Conservation (phyloP, 53 echinoderm and acorn worm species). For the Pentamera pediparva region DNA sequence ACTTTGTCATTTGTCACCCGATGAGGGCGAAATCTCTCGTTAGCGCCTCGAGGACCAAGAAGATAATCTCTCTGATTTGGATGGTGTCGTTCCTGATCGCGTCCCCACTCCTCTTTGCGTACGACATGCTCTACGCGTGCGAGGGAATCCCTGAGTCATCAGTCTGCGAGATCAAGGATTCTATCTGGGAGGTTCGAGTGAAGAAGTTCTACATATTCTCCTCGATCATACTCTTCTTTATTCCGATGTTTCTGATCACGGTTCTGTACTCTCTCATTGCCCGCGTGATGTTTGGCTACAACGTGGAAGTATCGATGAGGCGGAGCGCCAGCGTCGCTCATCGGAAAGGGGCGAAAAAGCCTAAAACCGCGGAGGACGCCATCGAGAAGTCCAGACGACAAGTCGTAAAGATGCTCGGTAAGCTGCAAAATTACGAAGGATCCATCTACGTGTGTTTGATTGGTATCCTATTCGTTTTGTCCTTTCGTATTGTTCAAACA, state of each 20-base stretch:
- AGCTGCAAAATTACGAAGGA: too few relatives aligned
- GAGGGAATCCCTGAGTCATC: constrained; percentile 57
- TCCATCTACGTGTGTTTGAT: too few relatives aligned
- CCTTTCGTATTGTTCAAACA: too few relatives aligned
- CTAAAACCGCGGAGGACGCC: constrained; percentile 44
- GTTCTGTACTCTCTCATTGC: constrained; percentile 86
- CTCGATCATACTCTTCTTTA: constrained; percentile 72
- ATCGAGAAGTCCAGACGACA: constrained; percentile 44
- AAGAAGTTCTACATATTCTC: constrained; percentile 59
- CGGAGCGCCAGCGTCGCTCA: constrained; percentile 17
- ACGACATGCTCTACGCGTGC: constrained; percentile 38
- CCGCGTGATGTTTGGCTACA: constrained; percentile 69
- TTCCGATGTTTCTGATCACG: constrained; percentile 81
- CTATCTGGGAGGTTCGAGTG: constrained; percentile 33
- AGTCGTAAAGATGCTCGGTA: constrained; percentile 58
- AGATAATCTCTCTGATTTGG: constrained; percentile 83
- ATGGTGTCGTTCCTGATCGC: constrained; percentile 59
- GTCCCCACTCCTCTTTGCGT: constrained; percentile 65
- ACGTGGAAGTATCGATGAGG: constrained; percentile 50
- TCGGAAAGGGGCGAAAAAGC: constrained; percentile 16
- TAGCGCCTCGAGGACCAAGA: constrained; percentile 58
- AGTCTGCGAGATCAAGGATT: constrained; percentile 43
- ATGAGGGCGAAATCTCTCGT: constrained; percentile 61
- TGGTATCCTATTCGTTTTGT: too few relatives aligned
- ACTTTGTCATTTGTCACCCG: constrained; percentile 68